phyloP scores from a whole-genome alignment of 2,797 vertebrate genomes.

The Lepilemur septentrionalis region DNA sequence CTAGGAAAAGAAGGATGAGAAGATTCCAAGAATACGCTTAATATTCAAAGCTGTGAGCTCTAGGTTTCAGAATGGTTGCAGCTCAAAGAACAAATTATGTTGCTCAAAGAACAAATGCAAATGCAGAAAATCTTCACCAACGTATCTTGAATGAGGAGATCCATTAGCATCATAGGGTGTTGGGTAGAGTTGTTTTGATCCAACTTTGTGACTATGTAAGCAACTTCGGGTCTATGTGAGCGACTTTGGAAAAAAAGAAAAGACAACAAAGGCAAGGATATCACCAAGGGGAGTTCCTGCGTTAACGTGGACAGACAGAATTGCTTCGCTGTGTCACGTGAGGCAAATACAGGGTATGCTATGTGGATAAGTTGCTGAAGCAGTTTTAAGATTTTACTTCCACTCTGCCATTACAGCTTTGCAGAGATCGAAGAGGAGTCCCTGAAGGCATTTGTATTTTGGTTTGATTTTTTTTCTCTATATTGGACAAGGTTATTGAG shows the following conservation, averaged over 20 bases:
- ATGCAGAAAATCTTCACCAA: not conserved
- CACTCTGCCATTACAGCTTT: not conserved
- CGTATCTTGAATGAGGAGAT: not conserved
- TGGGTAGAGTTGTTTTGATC: not conserved
- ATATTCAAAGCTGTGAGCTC: not conserved
- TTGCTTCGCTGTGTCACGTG: too few relatives aligned
- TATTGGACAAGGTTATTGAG: slow-evolving; percentile 22
- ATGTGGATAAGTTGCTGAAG: not conserved
- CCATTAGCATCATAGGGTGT: not conserved
- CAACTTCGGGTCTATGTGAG: not conserved
- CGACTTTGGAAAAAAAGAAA: not conserved
- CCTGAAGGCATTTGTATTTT: not conserved
- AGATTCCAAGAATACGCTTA: not conserved
- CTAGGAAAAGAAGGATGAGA: not conserved
- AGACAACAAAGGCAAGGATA: not conserved
- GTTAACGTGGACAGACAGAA: not conserved
- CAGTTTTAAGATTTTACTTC: not conserved
- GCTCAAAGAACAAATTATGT: too few relatives aligned
- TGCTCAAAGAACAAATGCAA: not conserved
- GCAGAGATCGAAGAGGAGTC: not conserved
- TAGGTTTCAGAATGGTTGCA: not conserved
- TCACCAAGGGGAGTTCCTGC: not conserved
- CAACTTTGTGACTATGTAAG: not conserved
- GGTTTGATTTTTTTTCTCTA: not conserved
- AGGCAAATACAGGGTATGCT: accelerated